Evolutionary conservation across 2,797 vertebrate species (phyloP), one percentile per base, ranked within the genome.

Genomic region (Sebastes diaconus): DNA sequence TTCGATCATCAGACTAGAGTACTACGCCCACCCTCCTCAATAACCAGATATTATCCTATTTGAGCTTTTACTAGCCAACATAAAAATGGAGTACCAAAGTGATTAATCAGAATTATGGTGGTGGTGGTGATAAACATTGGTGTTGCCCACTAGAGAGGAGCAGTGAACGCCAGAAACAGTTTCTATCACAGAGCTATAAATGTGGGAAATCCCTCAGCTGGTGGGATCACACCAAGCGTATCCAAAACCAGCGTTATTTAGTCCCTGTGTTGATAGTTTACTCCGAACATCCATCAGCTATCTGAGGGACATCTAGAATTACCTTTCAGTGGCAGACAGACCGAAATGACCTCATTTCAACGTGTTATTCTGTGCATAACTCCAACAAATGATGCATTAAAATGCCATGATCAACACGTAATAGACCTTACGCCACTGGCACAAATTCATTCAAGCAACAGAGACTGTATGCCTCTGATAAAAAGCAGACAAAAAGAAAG

Each of bases 401-500:
- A 89, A 89, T 72, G 69, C 81, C 54, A 72, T 24, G 82, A 90
- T 86, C 82, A 87, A 89, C 83, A 84, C 27, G 66, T 71, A 93
- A 84, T 77, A 80, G 86, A 86, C 88, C 79, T 80, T 52, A 73
- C 73, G 84, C 79, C 87, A 77, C 52, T 4, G 77, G 83, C 85
- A 83, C 73, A 78, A 85, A 84, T 81, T 73, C 85, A 79, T 74
- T 75, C 65, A 61, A 65, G 85, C 84, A 80, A 84, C 71, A 71
- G 68, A 75, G 87, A 88, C 81, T 91, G 85, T 82, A 84, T 52
- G 73, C 52, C 65, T 79, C 82, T 69, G 93, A 93, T 95, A 92
- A 92, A 88, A 84, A 46, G 82, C 84, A 86, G 73, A 90, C 84
- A 92, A 90, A 88, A 90, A 91, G 85, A 85, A 83, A 87, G 87